phyloP scores from a whole-genome alignment of 2,113 vertebrate species.

The Nycticryphes semicollaris region DNA sequence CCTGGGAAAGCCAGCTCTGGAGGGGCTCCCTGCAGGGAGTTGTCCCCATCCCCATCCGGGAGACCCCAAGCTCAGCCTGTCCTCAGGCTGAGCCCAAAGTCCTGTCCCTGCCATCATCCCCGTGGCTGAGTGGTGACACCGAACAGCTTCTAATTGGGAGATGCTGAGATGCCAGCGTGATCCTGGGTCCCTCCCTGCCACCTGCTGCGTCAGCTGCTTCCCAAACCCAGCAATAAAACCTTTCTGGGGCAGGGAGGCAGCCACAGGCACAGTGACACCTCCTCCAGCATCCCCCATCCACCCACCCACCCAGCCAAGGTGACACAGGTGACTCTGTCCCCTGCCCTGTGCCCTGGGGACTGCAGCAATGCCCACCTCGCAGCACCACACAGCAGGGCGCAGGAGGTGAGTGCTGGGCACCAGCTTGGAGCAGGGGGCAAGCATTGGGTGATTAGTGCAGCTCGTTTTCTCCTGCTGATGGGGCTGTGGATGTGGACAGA shows the following conservation, averaged over 20 bases:
- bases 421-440: neutral
- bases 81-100: neutral
- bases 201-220: conserved; percentile 39
- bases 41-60: fast-evolving
- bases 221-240: conserved; percentile 7
- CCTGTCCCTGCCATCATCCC: fast-evolving
- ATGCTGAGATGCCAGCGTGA: neutral
- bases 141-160: neutral
- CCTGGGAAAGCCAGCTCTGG: neutral
- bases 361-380: fast-evolving
- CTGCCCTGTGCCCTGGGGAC: fast-evolving
- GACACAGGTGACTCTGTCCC: fast-evolving
- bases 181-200: neutral
- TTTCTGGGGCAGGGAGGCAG: neutral
- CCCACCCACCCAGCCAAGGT: fast-evolving
- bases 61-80: neutral
- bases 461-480: fast-evolving
- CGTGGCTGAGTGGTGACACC: neutral
- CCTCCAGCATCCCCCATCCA: fast-evolving
- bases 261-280: neutral
- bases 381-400: fast-evolving
- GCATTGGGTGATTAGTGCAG: fast-evolving
- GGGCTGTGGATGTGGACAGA: neutral
- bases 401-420: neutral
- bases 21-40: neutral